phyloP scores from a whole-genome alignment of 2,113 vertebrate species.

The Ramphastos sulfuratus region DNA sequence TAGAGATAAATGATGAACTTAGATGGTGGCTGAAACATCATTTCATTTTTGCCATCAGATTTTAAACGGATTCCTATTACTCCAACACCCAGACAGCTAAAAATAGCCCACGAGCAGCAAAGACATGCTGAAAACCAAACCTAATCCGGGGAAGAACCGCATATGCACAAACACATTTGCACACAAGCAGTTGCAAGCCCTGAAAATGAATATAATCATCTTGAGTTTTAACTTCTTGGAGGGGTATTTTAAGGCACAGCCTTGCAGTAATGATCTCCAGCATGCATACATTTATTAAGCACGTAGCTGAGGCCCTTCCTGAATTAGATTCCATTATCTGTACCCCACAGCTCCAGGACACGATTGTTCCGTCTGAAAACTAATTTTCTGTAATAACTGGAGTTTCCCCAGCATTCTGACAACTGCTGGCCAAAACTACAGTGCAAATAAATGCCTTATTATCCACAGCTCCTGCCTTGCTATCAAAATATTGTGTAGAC shows the following conservation, averaged over 20 bases:
- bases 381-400: background rate
- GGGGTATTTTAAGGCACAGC: background rate
- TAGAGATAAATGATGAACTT: constrained; percentile 36
- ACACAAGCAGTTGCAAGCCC: background rate
- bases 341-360: background rate
- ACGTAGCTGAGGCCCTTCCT: background rate
- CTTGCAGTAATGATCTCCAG: background rate
- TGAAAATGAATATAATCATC: background rate
- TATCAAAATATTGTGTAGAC: background rate
- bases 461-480: background rate
- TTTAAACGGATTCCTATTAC: constrained; percentile 17
- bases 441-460: background rate
- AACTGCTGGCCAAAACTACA: background rate
- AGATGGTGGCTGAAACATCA: constrained; percentile 36
- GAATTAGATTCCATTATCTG: background rate
- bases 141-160: background rate
- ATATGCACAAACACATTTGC: background rate
- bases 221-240: background rate
- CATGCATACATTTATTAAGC: background rate
- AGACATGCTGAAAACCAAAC: background rate
- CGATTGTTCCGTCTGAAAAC: background rate
- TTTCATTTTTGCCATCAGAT: constrained; percentile 39
- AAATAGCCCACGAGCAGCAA: background rate
- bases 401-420: background rate
- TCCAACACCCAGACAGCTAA: constrained; percentile 8